Evolutionary conservation across 2,888 invertebrate species (phyloP).

Genomic region (Stenodera caucasica): DNA sequence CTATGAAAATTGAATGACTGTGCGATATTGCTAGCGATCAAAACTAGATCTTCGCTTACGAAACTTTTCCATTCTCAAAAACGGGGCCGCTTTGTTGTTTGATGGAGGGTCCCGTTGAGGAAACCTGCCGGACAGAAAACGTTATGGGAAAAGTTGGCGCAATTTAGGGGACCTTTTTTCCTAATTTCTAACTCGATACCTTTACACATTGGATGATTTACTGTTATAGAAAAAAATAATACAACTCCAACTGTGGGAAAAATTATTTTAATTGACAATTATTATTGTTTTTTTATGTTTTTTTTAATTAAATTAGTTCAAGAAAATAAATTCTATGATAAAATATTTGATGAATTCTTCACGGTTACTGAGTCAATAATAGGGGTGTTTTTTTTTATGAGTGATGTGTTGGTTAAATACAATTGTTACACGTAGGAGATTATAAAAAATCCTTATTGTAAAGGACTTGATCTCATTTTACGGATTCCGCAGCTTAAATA

Average conservation of each 20-base stretch:
- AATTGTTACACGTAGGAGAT: constrained; percentile 19
- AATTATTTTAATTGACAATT: background rate
- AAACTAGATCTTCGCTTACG: constrained; percentile 21
- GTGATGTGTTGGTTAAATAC: constrained; percentile 28
- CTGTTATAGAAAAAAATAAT: background rate
- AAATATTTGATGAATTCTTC: background rate
- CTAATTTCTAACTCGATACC: background rate
- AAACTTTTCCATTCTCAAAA: constrained; percentile 17
- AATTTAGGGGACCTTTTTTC: constrained; percentile 8
- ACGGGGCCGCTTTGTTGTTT: constrained; percentile 25
- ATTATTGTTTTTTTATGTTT: background rate
- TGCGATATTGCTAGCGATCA: constrained; percentile 16
- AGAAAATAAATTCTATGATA: constrained; percentile 12
- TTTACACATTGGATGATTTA: background rate
- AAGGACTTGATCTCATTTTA: background rate
- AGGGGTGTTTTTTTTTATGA: constrained; percentile 17
- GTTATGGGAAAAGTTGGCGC: constrained; percentile 21
- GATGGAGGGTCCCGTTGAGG: constrained; percentile 17
- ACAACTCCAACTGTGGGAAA: background rate
- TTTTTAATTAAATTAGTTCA: constrained; percentile 9
- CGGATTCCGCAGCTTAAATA: constrained; percentile 11
- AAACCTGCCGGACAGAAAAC: constrained; percentile 25
- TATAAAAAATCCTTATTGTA: background rate
- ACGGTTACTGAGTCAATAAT: constrained; percentile 20
- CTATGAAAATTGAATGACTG: constrained; percentile 14